Evolutionary conservation across 2,888 invertebrate species (phyloP).

Genomic region (Phragmatobia fuliginosa): DNA sequence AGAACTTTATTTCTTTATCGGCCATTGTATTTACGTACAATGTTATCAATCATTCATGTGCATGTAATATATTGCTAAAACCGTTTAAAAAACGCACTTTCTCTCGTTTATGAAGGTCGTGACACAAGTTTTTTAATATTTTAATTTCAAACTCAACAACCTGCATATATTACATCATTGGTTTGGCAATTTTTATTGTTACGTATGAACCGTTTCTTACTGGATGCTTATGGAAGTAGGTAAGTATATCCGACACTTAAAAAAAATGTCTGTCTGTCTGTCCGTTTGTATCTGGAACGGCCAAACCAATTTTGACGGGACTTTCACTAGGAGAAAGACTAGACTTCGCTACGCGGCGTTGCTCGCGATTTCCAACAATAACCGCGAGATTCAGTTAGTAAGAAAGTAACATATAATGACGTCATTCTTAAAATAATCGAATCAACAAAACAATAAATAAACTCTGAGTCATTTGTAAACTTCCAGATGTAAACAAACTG

Average conservation of each 20-base stretch:
- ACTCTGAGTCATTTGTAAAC: not conserved
- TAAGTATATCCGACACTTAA: too few species aligned
- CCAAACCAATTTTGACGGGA: too few species aligned
- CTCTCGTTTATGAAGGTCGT: not conserved
- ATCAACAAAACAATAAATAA: not conserved
- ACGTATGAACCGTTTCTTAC: too few species aligned
- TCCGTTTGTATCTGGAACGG: too few species aligned
- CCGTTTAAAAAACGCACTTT: not conserved
- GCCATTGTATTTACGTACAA: not conserved
- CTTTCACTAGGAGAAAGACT: too few species aligned
- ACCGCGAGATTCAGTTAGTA: too few species aligned
- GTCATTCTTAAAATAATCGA: not conserved
- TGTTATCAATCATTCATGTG: not conserved
- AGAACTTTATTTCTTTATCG: too few species aligned
- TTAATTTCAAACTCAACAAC: not conserved
- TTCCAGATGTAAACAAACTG: slow-evolving; percentile 3
- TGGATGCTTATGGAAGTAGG: too few species aligned
- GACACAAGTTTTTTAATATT: not conserved
- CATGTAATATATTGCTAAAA: not conserved
- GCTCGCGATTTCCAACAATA: too few species aligned
- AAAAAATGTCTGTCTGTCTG: too few species aligned
- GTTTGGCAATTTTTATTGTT: not conserved
- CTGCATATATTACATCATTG: not conserved
- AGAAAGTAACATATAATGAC: too few species aligned
- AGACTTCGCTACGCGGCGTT: too few species aligned